These are phyloP conservation scores for Gymnothorax reevesii DNA, from an alignment of 2,797 vertebrate species.

Conservation along the genomic window DNA sequence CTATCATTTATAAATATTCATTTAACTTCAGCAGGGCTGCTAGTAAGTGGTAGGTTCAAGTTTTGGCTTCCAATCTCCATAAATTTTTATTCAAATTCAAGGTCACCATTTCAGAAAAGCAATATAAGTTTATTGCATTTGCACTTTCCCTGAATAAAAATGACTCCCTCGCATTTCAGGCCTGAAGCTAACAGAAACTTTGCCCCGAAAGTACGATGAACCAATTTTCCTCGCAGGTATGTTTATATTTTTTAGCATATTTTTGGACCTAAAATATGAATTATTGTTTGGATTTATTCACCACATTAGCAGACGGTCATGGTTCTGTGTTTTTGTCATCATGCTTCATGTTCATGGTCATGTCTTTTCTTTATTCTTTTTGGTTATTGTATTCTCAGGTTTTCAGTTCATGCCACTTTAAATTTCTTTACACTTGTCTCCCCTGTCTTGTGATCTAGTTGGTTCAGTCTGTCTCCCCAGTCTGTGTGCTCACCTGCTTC, in stretches of 20 bases:
- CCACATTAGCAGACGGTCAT: background rate
- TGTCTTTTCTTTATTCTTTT: no score
- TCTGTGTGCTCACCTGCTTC: no score
- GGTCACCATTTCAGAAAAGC: background rate
- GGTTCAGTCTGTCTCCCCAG: no score
- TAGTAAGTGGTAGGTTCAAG: background rate
- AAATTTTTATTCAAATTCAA: background rate
- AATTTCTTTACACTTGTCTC: no score
- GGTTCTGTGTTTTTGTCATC: no score
- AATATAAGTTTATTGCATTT: background rate
- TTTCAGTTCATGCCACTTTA: no score
- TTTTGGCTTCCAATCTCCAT: background rate
- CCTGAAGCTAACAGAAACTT: background rate
- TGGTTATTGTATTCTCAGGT: no score
- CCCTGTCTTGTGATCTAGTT: no score
- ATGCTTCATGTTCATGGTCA: no score
- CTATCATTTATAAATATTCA: background rate
- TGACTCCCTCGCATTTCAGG: background rate
- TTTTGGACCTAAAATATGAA: background rate
- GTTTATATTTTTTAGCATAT: background rate
- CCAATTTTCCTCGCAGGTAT: background rate
- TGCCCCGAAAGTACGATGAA: background rate
- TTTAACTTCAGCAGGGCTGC: background rate
- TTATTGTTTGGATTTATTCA: background rate
- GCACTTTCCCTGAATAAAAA: background rate